phyloP scores from a whole-genome alignment of 2,888 invertebrate genomes.

The Prenolepis imparis region DNA sequence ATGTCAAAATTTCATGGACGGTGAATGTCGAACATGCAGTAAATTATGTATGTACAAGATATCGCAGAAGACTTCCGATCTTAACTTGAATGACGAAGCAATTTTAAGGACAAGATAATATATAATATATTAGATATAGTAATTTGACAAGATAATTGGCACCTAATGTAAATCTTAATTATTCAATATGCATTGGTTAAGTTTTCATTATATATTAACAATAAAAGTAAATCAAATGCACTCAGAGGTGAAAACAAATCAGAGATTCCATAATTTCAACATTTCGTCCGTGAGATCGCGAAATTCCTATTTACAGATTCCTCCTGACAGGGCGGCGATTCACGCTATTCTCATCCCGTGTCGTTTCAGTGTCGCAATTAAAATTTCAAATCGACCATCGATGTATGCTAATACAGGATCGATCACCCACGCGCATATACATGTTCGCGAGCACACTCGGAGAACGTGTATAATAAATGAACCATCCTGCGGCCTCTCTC shows the following conservation, averaged over 20 bases:
- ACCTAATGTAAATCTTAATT: not conserved
- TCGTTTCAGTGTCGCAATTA: slow-evolving; percentile 36
- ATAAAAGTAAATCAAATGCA: not conserved
- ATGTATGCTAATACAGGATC: slow-evolving; percentile 57
- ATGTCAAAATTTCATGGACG: slow-evolving; percentile 27
- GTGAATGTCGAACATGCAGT: slow-evolving; percentile 8
- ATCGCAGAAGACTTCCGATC: not conserved
- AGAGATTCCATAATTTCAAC: not conserved
- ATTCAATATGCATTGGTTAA: too few relatives aligned
- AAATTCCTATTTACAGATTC: slow-evolving; percentile 21
- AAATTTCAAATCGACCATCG: slow-evolving; percentile 60
- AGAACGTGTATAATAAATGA: slow-evolving; percentile 52
- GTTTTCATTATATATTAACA: not conserved
- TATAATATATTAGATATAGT: not conserved
- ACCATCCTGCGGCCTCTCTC: slow-evolving; percentile 28
- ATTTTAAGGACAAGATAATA: not conserved
- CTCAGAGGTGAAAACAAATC: not conserved
- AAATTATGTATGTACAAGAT: slow-evolving; percentile 9
- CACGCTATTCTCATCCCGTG: not conserved
- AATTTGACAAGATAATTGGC: not conserved
- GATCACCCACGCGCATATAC: slow-evolving; percentile 41
- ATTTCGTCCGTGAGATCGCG: not conserved
- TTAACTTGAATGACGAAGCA: not conserved
- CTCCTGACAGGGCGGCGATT: not conserved
- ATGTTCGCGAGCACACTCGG: not conserved